phyloP scores from a whole-genome alignment of 2,888 invertebrate genomes.

The Sarcophaga rosellei region DNA sequence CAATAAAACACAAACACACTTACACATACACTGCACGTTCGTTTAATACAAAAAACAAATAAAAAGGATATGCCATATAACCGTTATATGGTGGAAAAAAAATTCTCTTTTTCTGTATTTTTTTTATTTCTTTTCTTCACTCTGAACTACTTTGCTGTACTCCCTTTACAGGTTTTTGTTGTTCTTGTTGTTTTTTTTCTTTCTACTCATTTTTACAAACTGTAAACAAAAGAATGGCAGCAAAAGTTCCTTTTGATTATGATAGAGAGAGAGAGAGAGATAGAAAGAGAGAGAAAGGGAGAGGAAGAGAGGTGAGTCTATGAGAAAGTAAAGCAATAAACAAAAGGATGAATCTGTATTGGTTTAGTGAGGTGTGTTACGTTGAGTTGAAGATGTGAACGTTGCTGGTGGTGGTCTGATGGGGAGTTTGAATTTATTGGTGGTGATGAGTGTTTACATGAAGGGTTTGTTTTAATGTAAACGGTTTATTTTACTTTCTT shows the following conservation, averaged over 20 bases:
- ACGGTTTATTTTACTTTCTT: conserved; percentile 22
- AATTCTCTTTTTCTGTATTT: conserved; percentile 18
- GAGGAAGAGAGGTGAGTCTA: not conserved
- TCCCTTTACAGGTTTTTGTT: not conserved
- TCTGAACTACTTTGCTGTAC: not conserved
- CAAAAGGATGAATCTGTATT: conserved; percentile 14
- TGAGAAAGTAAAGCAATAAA: conserved; percentile 13
- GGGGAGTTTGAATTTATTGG: not conserved
- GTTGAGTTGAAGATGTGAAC: not conserved
- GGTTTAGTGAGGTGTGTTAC: not conserved
- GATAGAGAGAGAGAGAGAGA: conserved; percentile 41
- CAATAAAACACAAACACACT: conserved; percentile 41
- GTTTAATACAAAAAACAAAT: conserved; percentile 16
- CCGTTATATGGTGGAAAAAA: conserved; percentile 41
- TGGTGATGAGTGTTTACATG: conserved; percentile 13
- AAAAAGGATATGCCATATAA: conserved; percentile 60
- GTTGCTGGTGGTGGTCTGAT: conserved; percentile 5
- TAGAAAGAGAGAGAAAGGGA: conserved; percentile 35
- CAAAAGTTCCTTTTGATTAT: conserved; percentile 57
- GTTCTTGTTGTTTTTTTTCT: not conserved
- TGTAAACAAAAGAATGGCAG: conserved; percentile 63
- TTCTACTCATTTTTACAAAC: not conserved
- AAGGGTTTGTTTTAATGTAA: conserved; percentile 60
- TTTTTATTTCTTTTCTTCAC: conserved; percentile 19
- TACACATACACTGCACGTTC: conserved; percentile 3